Conservation (phyloP, 2,113 vertebrate species). For the Fulmarus glacialis region DNA sequence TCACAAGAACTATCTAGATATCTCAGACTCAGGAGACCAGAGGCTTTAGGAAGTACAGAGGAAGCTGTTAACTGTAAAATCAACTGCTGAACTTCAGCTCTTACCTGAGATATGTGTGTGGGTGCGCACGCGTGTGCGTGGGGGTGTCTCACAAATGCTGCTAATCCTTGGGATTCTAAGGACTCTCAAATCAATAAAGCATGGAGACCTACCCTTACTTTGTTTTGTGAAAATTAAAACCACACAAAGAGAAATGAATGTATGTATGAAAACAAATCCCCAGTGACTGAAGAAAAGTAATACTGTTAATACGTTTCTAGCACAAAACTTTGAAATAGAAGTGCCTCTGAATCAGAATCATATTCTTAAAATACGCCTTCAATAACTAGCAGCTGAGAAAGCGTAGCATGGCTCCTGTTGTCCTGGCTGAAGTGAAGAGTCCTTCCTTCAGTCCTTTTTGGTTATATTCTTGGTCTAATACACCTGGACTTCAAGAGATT, state of each 20-base stretch:
- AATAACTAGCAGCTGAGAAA: not conserved
- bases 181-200: not conserved
- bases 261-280: not conserved
- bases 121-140: rapidly evolving
- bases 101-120: not conserved
- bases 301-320: not conserved
- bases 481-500: not conserved
- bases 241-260: not conserved
- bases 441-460: not conserved
- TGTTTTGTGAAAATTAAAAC: not conserved
- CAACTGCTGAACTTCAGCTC: not conserved
- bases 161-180: not conserved
- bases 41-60: not conserved
- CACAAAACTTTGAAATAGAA: not conserved
- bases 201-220: not conserved
- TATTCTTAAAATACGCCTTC: not conserved
- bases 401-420: rapidly evolving
- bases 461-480: not conserved
- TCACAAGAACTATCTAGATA: not conserved
- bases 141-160: not conserved
- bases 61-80: not conserved
- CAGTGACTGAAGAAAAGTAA: not conserved
- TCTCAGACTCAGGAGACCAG: not conserved
- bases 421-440: not conserved
- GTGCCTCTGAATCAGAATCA: not conserved